phyloP scores from a whole-genome alignment of 2,113 vertebrate genomes.

The Thoracochromis brauschi region DNA sequence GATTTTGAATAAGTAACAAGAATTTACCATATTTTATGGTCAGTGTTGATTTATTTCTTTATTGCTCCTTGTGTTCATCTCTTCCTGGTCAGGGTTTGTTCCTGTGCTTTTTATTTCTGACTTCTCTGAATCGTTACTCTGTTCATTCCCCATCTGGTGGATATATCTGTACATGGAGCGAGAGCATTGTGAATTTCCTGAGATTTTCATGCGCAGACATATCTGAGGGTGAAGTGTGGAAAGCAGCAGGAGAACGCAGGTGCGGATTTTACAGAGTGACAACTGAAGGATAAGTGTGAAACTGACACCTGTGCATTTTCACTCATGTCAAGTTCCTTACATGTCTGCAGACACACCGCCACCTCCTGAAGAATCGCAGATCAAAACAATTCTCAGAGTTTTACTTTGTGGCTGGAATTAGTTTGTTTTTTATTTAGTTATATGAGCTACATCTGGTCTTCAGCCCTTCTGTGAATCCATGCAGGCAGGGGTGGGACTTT shows the following conservation, averaged over 20 bases:
- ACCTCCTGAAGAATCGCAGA: neutral
- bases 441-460: neutral
- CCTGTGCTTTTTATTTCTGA: neutral
- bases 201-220: neutral
- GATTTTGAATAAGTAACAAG: neutral
- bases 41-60: neutral
- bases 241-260: neutral
- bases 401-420: neutral
- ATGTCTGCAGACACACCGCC: neutral
- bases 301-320: neutral
- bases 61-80: neutral
- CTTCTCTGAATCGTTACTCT: neutral
- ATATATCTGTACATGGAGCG: neutral
- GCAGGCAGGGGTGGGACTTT: neutral
- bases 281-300: neutral
- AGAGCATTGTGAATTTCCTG: constrained; percentile 49
- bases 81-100: neutral
- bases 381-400: constrained; percentile 5
- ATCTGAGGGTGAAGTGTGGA: neutral
- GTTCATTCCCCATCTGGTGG: constrained; percentile 28
- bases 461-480: neutral
- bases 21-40: neutral
- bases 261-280: constrained; percentile 5
- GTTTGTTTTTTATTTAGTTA: neutral
- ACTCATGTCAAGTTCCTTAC: neutral